Evolutionary conservation across 2,888 invertebrate genomes (phyloP), one percentile per base, ranked within the genome.

Genomic region (Drosophila monieri): DNA sequence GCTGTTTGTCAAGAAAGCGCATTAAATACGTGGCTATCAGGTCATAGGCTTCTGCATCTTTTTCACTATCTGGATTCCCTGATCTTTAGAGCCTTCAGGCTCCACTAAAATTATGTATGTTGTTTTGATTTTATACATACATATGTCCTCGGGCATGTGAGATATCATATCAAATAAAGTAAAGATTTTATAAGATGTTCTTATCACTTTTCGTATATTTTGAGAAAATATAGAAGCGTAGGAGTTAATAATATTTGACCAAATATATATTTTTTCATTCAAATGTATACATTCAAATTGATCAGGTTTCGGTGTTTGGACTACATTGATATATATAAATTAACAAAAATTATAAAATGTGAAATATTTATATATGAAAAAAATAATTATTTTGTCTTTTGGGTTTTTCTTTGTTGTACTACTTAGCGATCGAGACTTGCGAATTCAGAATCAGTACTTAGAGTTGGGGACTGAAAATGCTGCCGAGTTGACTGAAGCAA

Each of bases 21-120:
- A 72, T 60, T 57, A 73, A 54, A 66, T 10, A 27, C 62, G 41
- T 54, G 66, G 55, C 67, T 80, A 78, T 77, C 78, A 21, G 43
- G 46, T 14, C n/a, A 32, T 39, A 55, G 39, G 48, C 54, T 46
- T 44, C 57, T 41, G 49, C 51, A 58, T 53, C 25, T 52, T 41
- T 5, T 10, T 15, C n/a, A 23, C 46, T 14, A 30, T 43, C 43
- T 43, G 5, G 12, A 12, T 10, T 21, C 21, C 10, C 43, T 12
- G 43, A 43, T 43, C 43, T 12, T 12, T 15, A 39, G 6, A 4
- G n/a, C 39, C 39, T 39, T 39, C 1, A 18, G 9, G 10, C 18
- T 41, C 15, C 18, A 18, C 41, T 18, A 15, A 41, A 41, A 18
- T 15, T 9, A 41, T 15, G 14, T 39, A 23, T 23, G 9, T 41